phyloP scores from a whole-genome alignment of 2,113 vertebrate species.

The Caloenas nicobarica region DNA sequence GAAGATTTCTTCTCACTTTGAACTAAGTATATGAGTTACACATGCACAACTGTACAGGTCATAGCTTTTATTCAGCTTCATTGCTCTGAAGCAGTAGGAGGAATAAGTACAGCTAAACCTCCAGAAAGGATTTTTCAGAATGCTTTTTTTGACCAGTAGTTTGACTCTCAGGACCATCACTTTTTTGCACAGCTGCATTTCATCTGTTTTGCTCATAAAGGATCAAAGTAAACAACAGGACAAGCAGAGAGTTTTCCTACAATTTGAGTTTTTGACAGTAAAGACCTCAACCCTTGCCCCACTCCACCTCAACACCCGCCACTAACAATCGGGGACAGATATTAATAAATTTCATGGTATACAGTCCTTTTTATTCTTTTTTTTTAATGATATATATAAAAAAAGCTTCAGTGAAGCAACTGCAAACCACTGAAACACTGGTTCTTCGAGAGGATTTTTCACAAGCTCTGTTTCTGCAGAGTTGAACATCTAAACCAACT shows the following conservation, averaged over 20 bases:
- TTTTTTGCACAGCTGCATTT: background rate
- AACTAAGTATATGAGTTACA: background rate
- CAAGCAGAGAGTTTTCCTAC: background rate
- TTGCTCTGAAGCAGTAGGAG: background rate
- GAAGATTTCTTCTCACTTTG: background rate
- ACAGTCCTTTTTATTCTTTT: accelerated
- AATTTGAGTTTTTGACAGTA: background rate
- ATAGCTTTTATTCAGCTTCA: background rate
- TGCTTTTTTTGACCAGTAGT: background rate
- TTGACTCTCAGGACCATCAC: background rate
- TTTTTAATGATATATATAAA: background rate
- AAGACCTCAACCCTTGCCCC: background rate
- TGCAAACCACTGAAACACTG: background rate
- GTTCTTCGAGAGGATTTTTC: background rate
- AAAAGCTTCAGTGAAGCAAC: background rate
- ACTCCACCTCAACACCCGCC: background rate
- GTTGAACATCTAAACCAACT: background rate
- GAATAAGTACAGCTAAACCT: background rate
- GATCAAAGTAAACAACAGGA: background rate
- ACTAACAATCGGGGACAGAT: background rate
- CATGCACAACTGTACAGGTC: accelerated
- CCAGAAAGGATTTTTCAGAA: background rate
- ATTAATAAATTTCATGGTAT: background rate
- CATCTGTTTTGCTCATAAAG: background rate
- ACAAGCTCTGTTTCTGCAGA: background rate